Base-by-base conservation (phyloP, 2,888 invertebrate genomes). In the Andrena bicolor region DNA sequence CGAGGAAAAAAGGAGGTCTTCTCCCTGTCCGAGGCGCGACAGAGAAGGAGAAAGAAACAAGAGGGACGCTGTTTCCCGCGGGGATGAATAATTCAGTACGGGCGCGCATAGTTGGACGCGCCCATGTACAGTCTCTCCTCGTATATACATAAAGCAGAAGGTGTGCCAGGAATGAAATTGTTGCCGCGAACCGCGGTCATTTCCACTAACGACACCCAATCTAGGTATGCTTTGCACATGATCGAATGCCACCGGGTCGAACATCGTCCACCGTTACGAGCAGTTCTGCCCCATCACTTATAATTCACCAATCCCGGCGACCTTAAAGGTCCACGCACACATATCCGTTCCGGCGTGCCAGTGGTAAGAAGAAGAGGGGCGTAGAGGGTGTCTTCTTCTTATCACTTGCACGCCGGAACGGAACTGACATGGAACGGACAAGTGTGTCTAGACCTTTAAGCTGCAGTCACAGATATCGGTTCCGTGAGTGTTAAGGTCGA, bases 31-130 rank as follows among this genome's bases (percentile, higher is more conserved):
- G 35, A 51, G 28, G 65, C 4, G 23, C 10, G 65, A 63, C 8
- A 49, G 53, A 48, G 58, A 66, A 71, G 60, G 70, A 72, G 85
- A 76, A 75, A 83, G 80, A 80, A 79, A 77, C 65, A 76, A 79
- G 84, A 82, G 82, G 74, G 69, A 80, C 71, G 79, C 84, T 90
- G 90, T 86, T 90, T 90, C 86, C 79, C 84, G 86, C 80, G 85
- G 83, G 89, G 86, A 92, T 92, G 92, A 92, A 92, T 92, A 91
- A 92, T 92, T 92, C 92, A 92, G 87, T 66, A 90, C 90, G 88
- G 74, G 76, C 78, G 84, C 80, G 90, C 90, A 92, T 92, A 91
- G 92, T 91, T 91, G 90, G 92, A 92, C 92, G 92, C 92, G 87
- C 92, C 92, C 92, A 92, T 92, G 88, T 91, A 90, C 89, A 89